Percentiles rank a stretch among this genome's conserved stretches.
These are phyloP conservation scores for Pelvicachromis taeniatus DNA, from an alignment of 2,113 vertebrate genomes.

Conservation along the genomic window DNA sequence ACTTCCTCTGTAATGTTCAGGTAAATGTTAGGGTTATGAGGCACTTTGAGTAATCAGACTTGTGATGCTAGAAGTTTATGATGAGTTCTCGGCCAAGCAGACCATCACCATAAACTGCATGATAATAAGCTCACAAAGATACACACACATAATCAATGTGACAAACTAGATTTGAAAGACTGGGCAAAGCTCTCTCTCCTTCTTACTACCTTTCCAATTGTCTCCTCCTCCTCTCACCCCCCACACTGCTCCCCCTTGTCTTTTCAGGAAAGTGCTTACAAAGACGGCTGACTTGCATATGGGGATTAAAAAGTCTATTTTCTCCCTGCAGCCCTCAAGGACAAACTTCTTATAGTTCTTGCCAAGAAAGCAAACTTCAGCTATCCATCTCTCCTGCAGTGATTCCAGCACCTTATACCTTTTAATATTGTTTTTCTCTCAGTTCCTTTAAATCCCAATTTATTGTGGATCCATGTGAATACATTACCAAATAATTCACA, in stretches of 20 bases:
- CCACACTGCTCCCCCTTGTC: slow-evolving; percentile 12
- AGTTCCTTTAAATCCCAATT: background rate
- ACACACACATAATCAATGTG: background rate
- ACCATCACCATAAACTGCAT: background rate
- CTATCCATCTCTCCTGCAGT: slow-evolving; percentile 4
- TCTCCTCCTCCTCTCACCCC: background rate
- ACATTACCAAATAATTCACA: background rate
- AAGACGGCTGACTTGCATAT: slow-evolving; percentile 50
- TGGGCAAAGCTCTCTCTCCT: background rate
- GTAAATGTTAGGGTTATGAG: background rate
- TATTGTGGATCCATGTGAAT: background rate
- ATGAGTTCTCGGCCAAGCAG: background rate
- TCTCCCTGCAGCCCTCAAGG: slow-evolving; percentile 50
- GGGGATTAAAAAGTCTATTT: slow-evolving; percentile 57
- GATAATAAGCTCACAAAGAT: background rate
- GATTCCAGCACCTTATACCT: background rate
- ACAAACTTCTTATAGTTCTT: slow-evolving; percentile 46
- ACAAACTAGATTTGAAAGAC: background rate
- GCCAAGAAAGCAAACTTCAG: slow-evolving; percentile 47
- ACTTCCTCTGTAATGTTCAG: background rate
- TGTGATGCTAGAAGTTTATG: background rate
- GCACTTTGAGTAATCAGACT: background rate
- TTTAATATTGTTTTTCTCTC: background rate
- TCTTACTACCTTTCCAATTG: background rate
- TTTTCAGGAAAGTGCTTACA: slow-evolving; percentile 60